phyloP scores from a whole-genome alignment of 2,888 invertebrate genomes.

The Rugalucina vietnamica region DNA sequence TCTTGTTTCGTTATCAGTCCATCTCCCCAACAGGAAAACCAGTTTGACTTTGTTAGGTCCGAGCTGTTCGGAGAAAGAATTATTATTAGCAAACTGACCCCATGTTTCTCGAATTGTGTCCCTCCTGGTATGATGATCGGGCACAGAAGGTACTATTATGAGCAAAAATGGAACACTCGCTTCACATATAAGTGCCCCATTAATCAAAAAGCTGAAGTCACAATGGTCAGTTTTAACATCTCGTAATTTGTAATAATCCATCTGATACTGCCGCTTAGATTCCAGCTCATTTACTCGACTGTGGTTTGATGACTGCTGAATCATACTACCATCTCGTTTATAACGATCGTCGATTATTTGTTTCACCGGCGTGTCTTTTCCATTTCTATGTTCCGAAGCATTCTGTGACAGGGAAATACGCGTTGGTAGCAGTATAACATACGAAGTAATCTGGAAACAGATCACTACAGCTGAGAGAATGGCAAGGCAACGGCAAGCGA shows the following conservation, averaged over 20 bases:
- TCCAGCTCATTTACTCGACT: too few relatives aligned
- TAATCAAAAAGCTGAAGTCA: conserved; percentile 43
- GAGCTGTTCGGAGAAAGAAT: conserved; percentile 23
- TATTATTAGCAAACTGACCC: conserved; percentile 57
- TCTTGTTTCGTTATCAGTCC: conserved; percentile 14
- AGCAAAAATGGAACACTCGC: conserved; percentile 53
- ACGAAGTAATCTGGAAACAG: too few relatives aligned
- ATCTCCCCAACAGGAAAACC: conserved; percentile 63
- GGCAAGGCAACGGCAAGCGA: too few relatives aligned
- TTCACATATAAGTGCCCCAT: conserved; percentile 49
- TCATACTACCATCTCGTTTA: too few relatives aligned
- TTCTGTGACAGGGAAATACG: too few relatives aligned
- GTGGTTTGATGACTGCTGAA: too few relatives aligned
- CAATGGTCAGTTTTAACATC: conserved; percentile 55
- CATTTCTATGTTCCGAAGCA: too few relatives aligned
- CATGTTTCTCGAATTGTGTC: conserved; percentile 68
- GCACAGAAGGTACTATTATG: conserved; percentile 63
- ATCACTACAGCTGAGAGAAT: too few relatives aligned
- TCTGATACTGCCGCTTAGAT: too few relatives aligned
- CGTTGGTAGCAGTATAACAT: too few relatives aligned
- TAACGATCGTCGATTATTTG: too few relatives aligned
- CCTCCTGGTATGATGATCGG: conserved; percentile 55
- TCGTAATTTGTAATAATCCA: conserved; percentile 57
- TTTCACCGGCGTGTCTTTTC: too few relatives aligned
- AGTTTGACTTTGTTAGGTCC: conserved; percentile 42